These are phyloP conservation scores for Opisthocomus hoazin DNA, from an alignment of 2,113 vertebrate species.

Conservation along the genomic window DNA sequence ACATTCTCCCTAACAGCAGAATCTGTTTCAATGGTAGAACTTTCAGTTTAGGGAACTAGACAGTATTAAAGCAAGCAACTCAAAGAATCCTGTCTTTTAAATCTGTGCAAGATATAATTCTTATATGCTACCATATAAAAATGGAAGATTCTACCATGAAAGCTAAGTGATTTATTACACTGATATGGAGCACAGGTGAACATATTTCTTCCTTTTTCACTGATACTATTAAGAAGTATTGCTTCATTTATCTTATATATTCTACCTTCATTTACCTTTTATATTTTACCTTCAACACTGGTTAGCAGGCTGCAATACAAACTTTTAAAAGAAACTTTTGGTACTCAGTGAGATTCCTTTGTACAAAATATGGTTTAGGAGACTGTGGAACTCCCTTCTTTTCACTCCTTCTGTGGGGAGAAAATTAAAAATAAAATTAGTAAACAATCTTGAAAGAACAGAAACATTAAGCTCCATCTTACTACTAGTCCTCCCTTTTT, in stretches of 20 bases:
- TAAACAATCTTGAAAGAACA: neutral
- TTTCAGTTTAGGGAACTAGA: neutral
- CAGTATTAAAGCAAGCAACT: neutral
- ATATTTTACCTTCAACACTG: constrained; percentile 40
- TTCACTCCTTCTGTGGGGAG: neutral
- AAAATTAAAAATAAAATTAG: neutral
- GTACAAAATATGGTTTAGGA: neutral
- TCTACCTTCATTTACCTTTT: constrained; percentile 54
- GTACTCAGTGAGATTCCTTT: neutral
- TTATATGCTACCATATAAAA: neutral
- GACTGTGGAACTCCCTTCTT: neutral
- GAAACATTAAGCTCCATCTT: neutral
- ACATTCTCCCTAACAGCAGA: neutral
- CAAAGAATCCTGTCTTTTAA: neutral
- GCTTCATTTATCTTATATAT: constrained; percentile 62
- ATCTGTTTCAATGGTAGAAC: neutral
- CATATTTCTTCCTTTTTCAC: constrained; percentile 53
- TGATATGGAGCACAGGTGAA: constrained; percentile 42
- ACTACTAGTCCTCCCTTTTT: neutral
- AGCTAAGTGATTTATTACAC: constrained; percentile 60
- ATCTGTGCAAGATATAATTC: neutral
- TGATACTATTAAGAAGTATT: constrained; percentile 60
- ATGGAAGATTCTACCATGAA: constrained; percentile 18
- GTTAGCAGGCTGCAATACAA: constrained; percentile 25
- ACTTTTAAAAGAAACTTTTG: constrained; percentile 39